phyloP scores from a whole-genome alignment of 2,888 invertebrate genomes.

The Notodonta dromedarius region DNA sequence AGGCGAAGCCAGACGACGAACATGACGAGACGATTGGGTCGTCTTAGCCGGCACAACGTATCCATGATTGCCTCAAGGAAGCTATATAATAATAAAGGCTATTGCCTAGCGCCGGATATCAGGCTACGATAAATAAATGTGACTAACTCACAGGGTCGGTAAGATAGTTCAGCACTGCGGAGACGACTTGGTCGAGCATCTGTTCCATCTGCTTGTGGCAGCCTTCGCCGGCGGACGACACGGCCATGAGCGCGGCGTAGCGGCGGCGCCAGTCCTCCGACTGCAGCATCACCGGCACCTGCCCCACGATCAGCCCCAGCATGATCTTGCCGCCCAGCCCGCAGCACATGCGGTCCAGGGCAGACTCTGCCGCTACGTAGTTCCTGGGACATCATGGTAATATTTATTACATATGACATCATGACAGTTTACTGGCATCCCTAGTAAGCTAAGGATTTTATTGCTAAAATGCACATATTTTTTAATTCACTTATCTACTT shows the following conservation, averaged over 20 bases:
- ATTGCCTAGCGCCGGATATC: too few relatives aligned
- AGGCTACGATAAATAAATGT: background rate
- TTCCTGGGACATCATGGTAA: conserved; percentile 84
- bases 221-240: conserved; percentile 99
- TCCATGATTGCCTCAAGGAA: too few relatives aligned
- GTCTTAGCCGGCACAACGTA: too few relatives aligned
- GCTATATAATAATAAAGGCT: too few relatives aligned
- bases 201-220: conserved; percentile 99
- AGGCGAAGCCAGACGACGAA: too few relatives aligned
- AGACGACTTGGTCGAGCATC: conserved; percentile 96
- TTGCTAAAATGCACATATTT: too few relatives aligned
- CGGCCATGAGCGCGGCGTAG: conserved; percentile 99
- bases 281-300: conserved; percentile 94
- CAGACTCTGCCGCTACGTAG: conserved; percentile 97
- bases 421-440: too few relatives aligned
- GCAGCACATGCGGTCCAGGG: conserved; percentile 98
- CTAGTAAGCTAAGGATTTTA: too few relatives aligned
- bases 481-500: too few relatives aligned
- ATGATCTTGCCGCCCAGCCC: conserved; percentile 97
- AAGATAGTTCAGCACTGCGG: conserved; percentile 93
- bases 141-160: conserved; percentile 88
- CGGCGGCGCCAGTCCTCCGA: conserved; percentile 93
- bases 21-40: too few relatives aligned
- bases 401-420: background rate
- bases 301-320: conserved; percentile 93